These are phyloP conservation scores for Miltochrista miniata DNA, from an alignment of 2,888 invertebrate species.

Conservation along the genomic window DNA sequence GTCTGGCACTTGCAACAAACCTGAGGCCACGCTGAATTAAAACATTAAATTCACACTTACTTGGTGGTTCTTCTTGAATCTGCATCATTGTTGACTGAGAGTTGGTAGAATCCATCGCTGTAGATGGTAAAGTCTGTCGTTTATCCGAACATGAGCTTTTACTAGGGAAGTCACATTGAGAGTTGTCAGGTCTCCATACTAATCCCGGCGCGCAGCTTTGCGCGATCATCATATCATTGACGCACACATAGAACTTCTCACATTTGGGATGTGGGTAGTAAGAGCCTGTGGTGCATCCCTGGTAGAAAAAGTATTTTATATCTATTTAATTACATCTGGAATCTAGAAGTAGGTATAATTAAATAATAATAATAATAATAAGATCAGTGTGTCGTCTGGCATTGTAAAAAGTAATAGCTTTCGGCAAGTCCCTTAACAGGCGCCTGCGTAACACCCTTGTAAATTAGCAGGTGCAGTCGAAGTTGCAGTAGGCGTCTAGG, in stretches of 20 bases:
- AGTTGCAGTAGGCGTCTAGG: no score
- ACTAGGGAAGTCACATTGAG: conserved; percentile 90
- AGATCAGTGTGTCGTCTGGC: no score
- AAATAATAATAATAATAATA: no score
- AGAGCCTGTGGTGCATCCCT: conserved; percentile 88
- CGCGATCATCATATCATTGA: conserved; percentile 87
- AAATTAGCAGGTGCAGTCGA: no score
- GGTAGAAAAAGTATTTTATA: no score
- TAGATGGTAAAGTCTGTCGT: conserved; percentile 52
- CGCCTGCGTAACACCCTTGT: no score
- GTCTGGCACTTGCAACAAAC: no score
- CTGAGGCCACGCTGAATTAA: no score
- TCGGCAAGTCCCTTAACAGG: no score
- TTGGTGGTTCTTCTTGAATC: conserved; percentile 42
- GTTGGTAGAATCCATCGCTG: conserved; percentile 49
- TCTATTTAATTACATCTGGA: no score
- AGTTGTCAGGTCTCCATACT: conserved; percentile 86
- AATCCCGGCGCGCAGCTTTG: conserved; percentile 91
- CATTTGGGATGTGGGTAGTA: conserved; percentile 90
- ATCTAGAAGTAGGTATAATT: no score
- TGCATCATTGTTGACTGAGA: conserved; percentile 47
- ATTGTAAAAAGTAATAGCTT: no score
- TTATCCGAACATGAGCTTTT: conserved; percentile 84
- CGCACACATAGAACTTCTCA: conserved; percentile 90
- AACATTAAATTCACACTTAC: conserved; percentile 16